phyloP scores from a whole-genome alignment of 2,113 vertebrate genomes.

The Balaeniceps rex region DNA sequence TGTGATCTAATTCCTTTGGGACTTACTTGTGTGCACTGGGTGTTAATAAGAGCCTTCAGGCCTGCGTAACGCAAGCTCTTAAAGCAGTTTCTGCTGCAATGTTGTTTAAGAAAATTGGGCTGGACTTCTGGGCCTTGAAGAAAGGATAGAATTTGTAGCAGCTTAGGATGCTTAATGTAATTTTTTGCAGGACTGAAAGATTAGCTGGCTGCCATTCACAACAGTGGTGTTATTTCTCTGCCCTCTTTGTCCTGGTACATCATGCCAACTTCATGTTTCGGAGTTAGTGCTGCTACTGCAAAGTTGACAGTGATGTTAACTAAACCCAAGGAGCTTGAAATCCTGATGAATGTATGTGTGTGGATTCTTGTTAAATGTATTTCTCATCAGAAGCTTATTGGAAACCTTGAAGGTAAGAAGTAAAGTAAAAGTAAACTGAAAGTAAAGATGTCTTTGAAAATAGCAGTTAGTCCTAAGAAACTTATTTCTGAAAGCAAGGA shows the following conservation, averaged over 20 bases:
- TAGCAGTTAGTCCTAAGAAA: not conserved
- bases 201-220: not conserved
- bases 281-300: not conserved
- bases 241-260: not conserved
- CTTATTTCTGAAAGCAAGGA: not conserved
- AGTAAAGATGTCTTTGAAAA: not conserved
- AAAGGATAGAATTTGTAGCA: not conserved
- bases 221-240: not conserved
- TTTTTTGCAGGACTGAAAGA: not conserved
- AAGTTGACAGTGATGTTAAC: not conserved
- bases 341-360: not conserved
- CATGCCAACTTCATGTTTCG: not conserved
- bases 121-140: not conserved
- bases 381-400: not conserved
- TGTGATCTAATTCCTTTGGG: not conserved
- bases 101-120: not conserved
- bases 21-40: not conserved
- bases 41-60: not conserved
- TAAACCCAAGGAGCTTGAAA: not conserved
- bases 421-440: not conserved
- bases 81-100: not conserved
- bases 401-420: not conserved
- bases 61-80: not conserved
- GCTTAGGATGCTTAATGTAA: not conserved
- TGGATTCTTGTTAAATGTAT: not conserved